Evolutionary conservation across 2,113 vertebrate genomes (phyloP).

Genomic region (Climacteris rufus): DNA sequence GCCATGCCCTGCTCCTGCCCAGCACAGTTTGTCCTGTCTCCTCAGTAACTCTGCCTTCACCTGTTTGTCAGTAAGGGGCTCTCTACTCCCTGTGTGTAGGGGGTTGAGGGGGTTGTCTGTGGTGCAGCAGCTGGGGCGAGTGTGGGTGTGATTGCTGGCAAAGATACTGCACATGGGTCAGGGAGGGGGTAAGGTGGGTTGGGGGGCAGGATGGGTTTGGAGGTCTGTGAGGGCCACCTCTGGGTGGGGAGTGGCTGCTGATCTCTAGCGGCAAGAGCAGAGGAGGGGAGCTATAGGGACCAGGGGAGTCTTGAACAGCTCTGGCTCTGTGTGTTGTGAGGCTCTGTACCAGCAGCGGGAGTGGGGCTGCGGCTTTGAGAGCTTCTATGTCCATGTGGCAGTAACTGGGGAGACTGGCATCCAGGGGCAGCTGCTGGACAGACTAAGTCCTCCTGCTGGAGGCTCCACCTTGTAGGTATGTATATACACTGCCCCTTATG

Average conservation of each 20-base stretch:
- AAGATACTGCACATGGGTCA: background rate
- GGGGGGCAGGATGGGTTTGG: background rate
- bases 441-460: background rate
- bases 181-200: background rate
- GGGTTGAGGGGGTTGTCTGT: background rate
- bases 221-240: background rate
- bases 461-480: background rate
- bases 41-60: background rate
- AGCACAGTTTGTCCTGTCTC: background rate
- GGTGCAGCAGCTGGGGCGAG: background rate
- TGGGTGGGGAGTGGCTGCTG: background rate
- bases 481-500: background rate
- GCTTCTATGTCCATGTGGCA: background rate
- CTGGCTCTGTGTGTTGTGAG: background rate
- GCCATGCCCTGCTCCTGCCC: background rate
- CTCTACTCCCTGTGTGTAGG: background rate
- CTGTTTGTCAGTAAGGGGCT: background rate
- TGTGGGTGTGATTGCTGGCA: background rate
- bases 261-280: background rate
- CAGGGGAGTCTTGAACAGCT: background rate
- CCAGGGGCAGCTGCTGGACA: background rate
- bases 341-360: background rate
- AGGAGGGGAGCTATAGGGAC: fast-evolving
- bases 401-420: background rate
- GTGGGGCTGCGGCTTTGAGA: background rate